Conservation (phyloP, 2,797 vertebrate genomes). For the Gymnodraco acuticeps region DNA sequence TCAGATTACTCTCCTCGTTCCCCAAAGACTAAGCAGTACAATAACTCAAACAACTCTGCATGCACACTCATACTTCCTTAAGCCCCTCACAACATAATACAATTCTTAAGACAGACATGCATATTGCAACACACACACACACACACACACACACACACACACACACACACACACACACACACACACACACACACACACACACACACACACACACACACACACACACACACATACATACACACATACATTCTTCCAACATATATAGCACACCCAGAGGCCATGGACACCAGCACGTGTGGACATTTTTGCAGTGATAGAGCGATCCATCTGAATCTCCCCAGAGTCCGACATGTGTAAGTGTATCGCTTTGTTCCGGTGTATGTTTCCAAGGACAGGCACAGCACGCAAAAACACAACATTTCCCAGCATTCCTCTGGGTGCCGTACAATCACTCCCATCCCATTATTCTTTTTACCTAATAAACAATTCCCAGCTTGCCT, state of each 20-base stretch:
- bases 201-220: neutral
- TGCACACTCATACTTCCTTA: neutral
- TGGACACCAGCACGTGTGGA: constrained; percentile 10
- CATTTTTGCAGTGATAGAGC: constrained; percentile 19
- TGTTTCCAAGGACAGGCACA: constrained; percentile 46
- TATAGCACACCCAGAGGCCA: neutral
- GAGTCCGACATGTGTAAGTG: constrained; percentile 12
- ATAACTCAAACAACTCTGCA: constrained; percentile 12
- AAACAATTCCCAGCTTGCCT: neutral
- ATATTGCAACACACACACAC: neutral
- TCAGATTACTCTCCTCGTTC: constrained; percentile 25
- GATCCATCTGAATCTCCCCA: constrained; percentile 26
- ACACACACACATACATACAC: neutral
- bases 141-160: neutral
- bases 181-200: too few species aligned
- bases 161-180: too few species aligned
- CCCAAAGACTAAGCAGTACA: constrained; percentile 26
- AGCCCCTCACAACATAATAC: neutral
- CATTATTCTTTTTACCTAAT: neutral
- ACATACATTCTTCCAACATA: neutral
- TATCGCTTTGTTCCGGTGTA: neutral
- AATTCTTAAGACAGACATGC: constrained; percentile 3
- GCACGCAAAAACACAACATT: constrained; percentile 43
- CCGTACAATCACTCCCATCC: constrained; percentile 19
- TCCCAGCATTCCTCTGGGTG: constrained; percentile 42